Conservation (phyloP, 2,113 vertebrate species). For the Bubo scandiacus region DNA sequence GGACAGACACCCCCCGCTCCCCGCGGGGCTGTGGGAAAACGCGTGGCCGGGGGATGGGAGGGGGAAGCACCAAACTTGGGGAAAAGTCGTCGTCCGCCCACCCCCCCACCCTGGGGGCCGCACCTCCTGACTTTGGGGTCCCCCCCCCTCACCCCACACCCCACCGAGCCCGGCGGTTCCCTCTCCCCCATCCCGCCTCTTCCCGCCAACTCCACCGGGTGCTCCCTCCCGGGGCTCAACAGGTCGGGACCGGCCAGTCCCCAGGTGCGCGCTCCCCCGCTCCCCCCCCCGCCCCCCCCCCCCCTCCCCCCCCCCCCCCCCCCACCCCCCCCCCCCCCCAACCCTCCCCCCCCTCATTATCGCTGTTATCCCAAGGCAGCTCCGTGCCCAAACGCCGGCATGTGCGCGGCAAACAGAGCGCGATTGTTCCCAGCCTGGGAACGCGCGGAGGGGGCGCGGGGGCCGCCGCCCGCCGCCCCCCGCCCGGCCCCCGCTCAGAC, state of each 20-base stretch:
- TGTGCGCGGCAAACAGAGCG: constrained; percentile 85
- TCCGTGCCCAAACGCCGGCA: constrained; percentile 73
- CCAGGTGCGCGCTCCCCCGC: neutral
- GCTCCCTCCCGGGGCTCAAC: neutral
- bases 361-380: constrained; percentile 70
- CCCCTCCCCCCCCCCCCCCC: neutral
- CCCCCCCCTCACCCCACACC: too few relatives aligned
- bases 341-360: neutral
- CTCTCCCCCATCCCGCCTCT: neutral
- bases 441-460: constrained; percentile 79
- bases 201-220: neutral
- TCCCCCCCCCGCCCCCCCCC: too few relatives aligned
- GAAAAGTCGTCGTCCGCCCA: too few relatives aligned
- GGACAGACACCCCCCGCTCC: too few relatives aligned
- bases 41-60: too few relatives aligned
- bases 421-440: constrained; percentile 89
- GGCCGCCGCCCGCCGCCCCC: constrained; percentile 83
- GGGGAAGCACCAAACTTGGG: too few relatives aligned
- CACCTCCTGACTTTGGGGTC: too few relatives aligned
- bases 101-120: too few relatives aligned
- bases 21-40: too few relatives aligned
- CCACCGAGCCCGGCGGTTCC: too few relatives aligned
- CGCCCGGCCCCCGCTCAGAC: constrained; percentile 84
- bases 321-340: too few relatives aligned
- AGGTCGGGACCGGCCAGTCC: neutral